Base-by-base conservation (phyloP, 2,113 vertebrate genomes). In the Coreoperca whiteheadi region DNA sequence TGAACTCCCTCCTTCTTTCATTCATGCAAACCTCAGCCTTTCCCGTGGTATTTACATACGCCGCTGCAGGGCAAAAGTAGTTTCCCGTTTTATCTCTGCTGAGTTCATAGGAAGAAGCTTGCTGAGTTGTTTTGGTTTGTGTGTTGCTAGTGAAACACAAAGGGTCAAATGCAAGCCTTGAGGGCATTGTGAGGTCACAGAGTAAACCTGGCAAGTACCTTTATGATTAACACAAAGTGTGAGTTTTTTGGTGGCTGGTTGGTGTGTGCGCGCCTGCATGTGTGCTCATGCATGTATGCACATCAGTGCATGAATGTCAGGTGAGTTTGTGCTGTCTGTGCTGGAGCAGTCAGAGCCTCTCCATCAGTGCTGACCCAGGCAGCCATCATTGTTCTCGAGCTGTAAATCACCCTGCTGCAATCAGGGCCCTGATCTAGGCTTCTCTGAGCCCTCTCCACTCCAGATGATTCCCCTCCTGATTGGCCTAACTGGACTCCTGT, bases 141-240 rank as follows among this genome's bases (percentile, higher is more conserved):
- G 93, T 91, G 95, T 95, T 95, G 94, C 95, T 92, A 95, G 95
- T 96, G 96, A 96, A 96, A 95, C 94, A 92, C 93, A 88, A 54
- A 89, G 89, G 95, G 96, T 96, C 92, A 96, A 92, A 94, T 95
- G 71, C 79, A 65, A 86, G 88, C 88, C 92, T 89, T 3, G 86
- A 89, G 91, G 94, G 84, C 74, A 82, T 5, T 69, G 53, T 74
- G 18, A 57, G 88, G 90, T 92, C 87, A 86, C 71, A 54, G 77
- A 76, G 79, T 82, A 90, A 93, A 92, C 70, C 74, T 60, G 32
- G 20, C 63, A 48, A 74, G 53, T 25, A 82, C 63, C 60, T 86
- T 75, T 70, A 61, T 78, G 61, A 56, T 57, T 64, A 28, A 66
- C 60, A 64, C 74, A 85, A 48, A 48, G 30, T 82, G 25, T 63